Base-by-base conservation (phyloP, 30 jellyfish, hydroid and myxozoan genomes). In the Morbakka virulenta region DNA sequence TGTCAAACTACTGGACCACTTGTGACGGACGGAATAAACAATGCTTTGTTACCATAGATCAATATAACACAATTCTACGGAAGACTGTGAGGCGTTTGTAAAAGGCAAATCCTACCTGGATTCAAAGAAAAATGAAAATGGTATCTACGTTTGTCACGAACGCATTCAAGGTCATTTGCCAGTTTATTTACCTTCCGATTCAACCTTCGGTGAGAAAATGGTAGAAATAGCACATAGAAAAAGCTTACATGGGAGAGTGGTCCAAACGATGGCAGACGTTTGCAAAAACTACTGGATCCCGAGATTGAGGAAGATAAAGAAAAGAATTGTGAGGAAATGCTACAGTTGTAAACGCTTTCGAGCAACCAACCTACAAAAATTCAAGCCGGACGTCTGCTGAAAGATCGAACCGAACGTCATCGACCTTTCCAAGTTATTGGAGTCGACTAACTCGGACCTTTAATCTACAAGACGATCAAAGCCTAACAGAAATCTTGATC, bases 391-490 rank as follows among this genome's bases (percentile, higher is more conserved):
- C 25, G 12, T 26, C 30, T 80, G 17, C 82, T 80, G 41, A 53
- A 25, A 26, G 35, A 17, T 62, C 76, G 89, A 41, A 69, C 48
- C 11, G 61, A 25, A n/a, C 36, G 61, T 22, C 41, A 57, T 6
- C 29, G 51, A 17, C 74, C 92, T 2, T 80, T 79, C 27, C 33
- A 79, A 51, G 67, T 76, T 29, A 0, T 62, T 2, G 90, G 90
- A 24, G 75, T 63, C n/a, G 90, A 65, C 74, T 79, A 64, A 26
- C 76, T 77, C 22, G 52, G 90, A 0, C 62, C 88, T 9, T 47
- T 79, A n/a, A 28, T 0, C 30, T 33, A 36, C 52, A n/a, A 41
- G 35, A 69, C 20, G 24, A 47, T 63, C 20, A 41, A 80, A 28
- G 33, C 29, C 28, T 11, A 20, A 4, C 31, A 28, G 25, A 68